phyloP scores from a whole-genome alignment of 2,113 vertebrate genomes.

The Shinisaurus crocodilurus region DNA sequence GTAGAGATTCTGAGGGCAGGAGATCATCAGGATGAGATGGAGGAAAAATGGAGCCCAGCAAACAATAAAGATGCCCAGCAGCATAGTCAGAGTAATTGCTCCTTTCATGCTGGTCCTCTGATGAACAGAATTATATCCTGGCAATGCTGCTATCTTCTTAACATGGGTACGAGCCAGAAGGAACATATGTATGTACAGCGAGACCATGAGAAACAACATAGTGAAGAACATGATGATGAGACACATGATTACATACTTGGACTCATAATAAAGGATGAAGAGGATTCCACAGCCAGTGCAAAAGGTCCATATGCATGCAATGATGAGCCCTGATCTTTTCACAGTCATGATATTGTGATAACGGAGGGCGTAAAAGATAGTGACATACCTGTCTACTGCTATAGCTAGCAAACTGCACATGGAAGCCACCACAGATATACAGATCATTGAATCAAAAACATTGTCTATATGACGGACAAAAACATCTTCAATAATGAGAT shows the following conservation, averaged over 20 bases:
- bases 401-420: constrained; percentile 97
- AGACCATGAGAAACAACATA: constrained; percentile 94
- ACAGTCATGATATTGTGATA: constrained; percentile 96
- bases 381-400: constrained; percentile 92
- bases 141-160: constrained; percentile 88
- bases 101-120: constrained; percentile 91
- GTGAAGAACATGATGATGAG: constrained; percentile 95
- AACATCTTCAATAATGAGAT: constrained; percentile 88
- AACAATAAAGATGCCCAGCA: constrained; percentile 93
- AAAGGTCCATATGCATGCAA: constrained; percentile 91
- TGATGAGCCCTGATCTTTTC: constrained; percentile 84
- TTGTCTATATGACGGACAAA: constrained; percentile 94
- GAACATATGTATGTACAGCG: constrained; percentile 96
- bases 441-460: constrained; percentile 95
- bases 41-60: constrained; percentile 98
- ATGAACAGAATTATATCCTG: constrained; percentile 82
- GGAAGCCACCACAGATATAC: constrained; percentile 95
- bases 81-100: constrained; percentile 90
- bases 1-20: constrained; percentile 92
- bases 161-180: constrained; percentile 90
- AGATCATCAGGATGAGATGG: constrained; percentile 94
- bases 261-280: constrained; percentile 95
- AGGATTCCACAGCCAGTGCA: constrained; percentile 92
- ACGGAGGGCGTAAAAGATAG: constrained; percentile 94
- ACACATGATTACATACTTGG: constrained; percentile 89